phyloP scores from a whole-genome alignment of 2,797 vertebrate species.

The Xiphorhynchus erythropygius region DNA sequence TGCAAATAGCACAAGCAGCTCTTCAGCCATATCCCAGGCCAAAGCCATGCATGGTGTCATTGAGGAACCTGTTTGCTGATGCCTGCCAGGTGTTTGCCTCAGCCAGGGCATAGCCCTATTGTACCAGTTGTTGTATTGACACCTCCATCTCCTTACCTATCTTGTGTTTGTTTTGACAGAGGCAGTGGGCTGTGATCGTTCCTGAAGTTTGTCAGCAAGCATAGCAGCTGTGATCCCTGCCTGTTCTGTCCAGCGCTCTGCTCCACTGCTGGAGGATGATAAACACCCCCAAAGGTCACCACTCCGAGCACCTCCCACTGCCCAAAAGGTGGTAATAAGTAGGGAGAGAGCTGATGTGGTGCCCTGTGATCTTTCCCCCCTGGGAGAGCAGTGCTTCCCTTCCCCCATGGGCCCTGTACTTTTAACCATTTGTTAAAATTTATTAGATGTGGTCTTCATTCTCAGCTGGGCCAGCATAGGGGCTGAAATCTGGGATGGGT shows the following conservation, averaged over 20 bases:
- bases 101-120: not conserved
- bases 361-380: not conserved
- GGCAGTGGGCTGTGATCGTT: not conserved
- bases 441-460: not conserved
- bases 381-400: not conserved
- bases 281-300: not conserved
- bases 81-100: not conserved
- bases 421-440: conserved; percentile 12
- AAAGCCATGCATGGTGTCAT: not conserved
- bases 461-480: not conserved
- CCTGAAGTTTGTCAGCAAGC: not conserved
- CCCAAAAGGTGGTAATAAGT: not conserved
- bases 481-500: not conserved
- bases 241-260: not conserved
- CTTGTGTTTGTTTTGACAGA: conserved; percentile 59
- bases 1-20: not conserved
- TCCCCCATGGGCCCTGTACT: not conserved
- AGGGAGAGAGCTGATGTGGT: not conserved
- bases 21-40: not conserved
- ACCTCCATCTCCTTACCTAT: not conserved
- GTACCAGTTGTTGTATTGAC: not conserved
- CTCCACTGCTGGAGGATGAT: not conserved
- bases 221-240: not conserved
- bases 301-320: not conserved
- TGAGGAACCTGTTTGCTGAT: not conserved